phyloP scores from a whole-genome alignment of 2,113 vertebrate genomes.

The Camelus bactrianus region DNA sequence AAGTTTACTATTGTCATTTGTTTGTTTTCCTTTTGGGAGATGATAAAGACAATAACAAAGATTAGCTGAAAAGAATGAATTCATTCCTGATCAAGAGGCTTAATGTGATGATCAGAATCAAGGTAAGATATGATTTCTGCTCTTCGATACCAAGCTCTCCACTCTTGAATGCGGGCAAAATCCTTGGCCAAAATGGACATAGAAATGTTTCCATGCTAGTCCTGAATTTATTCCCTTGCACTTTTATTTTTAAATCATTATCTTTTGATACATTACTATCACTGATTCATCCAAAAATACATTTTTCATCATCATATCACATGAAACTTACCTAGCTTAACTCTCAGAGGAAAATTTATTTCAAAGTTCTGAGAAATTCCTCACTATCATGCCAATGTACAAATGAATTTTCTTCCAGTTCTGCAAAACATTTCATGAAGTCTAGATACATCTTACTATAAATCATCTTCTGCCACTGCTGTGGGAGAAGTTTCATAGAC shows the following conservation, averaged over 20 bases:
- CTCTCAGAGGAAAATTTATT: not conserved
- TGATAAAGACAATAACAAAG: constrained; percentile 8
- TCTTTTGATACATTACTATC: not conserved
- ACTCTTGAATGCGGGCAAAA: not conserved
- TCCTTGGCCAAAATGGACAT: not conserved
- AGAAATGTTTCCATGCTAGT: not conserved
- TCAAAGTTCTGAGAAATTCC: constrained; percentile 11
- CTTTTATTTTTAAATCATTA: not conserved
- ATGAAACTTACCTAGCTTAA: not conserved
- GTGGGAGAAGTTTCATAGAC: not conserved
- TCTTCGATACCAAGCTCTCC: not conserved
- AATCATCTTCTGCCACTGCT: not conserved
- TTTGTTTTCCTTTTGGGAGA: not conserved
- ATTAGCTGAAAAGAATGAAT: not conserved
- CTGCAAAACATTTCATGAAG: constrained; percentile 29
- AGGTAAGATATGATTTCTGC: not conserved
- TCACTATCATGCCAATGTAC: not conserved
- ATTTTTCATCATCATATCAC: constrained; percentile 1
- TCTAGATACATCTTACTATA: not conserved
- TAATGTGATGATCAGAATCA: not conserved
- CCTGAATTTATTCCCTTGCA: not conserved
- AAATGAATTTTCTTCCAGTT: constrained; percentile 3
- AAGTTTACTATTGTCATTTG: not conserved
- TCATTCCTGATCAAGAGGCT: not conserved
- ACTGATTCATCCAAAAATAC: not conserved